Evolutionary conservation across 2,113 vertebrate species (phyloP), one percentile per base, ranked within the genome.

Genomic region (Eulacestoma nigropectus): DNA sequence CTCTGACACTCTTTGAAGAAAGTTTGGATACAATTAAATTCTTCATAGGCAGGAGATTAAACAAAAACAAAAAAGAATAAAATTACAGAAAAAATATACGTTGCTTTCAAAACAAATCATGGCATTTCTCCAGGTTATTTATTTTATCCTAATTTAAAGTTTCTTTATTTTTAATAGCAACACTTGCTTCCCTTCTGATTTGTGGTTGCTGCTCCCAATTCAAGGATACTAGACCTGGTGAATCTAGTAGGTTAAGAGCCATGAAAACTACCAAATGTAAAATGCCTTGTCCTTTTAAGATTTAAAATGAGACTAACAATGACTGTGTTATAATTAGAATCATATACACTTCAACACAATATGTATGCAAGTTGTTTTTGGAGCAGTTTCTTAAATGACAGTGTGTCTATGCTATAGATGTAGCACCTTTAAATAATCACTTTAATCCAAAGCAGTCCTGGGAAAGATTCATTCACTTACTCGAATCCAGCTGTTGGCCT

Each of bases 401-500:
- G 41, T 68, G 49, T 92, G 41, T 88, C 60, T 70, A 56, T 50
- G 22, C 32, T 87, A 17, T 32, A 89, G 89, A 91, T 56, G 68
- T 13, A 84, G 56, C 59, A 93, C 49, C 75, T 97, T 97, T 88
- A 95, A 97, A 95, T 42, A 88, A 94, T 65, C 49, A 73, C 37
- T 89, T 89, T 92, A 97, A 96, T 83, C 91, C 62, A 97, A 95
- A 97, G 83, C 81, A 95, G 85, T 47, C 22, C 33, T 63, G n/a
- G 60, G 13, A 87, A 95, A 68, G 75, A 96, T 81, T 91, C 92
- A 86, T 56, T 93, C 82, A 74, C 97, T 97, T 98, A 99, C 99
- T 97, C 78, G 96, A 96, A 99, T 97, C 99, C 99, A 99, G 89
- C 97, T 98, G 97, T 99, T 99, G 89, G 99, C 98, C 96, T 98